Percentiles rank a stretch among this genome's conserved stretches.
phyloP scores from a whole-genome alignment of 2,113 vertebrate species.

The Ibidorhyncha struthersii region DNA sequence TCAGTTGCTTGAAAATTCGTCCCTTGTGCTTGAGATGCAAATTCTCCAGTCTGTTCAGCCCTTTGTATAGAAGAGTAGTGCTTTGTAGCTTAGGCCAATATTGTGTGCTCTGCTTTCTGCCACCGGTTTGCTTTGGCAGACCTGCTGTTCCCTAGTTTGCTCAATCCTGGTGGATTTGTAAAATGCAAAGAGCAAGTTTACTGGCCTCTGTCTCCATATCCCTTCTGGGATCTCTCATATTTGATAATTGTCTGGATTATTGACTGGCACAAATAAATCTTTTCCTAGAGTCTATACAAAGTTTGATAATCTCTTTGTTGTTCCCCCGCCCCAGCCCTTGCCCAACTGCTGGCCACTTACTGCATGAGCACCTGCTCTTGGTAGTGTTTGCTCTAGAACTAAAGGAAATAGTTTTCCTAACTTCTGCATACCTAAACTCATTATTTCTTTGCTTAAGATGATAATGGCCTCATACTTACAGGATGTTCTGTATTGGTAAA shows the following conservation, averaged over 20 bases:
- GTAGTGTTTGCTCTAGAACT: background rate
- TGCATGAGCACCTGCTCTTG: background rate
- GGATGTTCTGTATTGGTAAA: background rate
- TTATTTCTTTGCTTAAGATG: background rate
- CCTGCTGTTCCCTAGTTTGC: background rate
- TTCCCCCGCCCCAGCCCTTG: background rate
- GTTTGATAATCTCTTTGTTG: background rate
- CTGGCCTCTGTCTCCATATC: background rate
- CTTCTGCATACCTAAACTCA: background rate
- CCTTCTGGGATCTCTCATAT: background rate
- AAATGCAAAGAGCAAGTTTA: background rate
- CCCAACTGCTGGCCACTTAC: background rate
- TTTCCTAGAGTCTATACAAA: background rate
- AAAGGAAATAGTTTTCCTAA: background rate
- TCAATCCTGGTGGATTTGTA: background rate
- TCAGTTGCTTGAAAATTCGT: background rate
- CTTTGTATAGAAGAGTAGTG: background rate
- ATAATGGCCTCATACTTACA: accelerated
- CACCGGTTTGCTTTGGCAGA: background rate
- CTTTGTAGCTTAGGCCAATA: background rate
- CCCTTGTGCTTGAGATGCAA: background rate
- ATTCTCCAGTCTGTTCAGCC: background rate
- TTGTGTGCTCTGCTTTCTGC: background rate
- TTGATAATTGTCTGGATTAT: background rate
- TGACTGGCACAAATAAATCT: background rate